phyloP scores from a whole-genome alignment of 2,888 invertebrate species.

The Polydrusus tereticollis region DNA sequence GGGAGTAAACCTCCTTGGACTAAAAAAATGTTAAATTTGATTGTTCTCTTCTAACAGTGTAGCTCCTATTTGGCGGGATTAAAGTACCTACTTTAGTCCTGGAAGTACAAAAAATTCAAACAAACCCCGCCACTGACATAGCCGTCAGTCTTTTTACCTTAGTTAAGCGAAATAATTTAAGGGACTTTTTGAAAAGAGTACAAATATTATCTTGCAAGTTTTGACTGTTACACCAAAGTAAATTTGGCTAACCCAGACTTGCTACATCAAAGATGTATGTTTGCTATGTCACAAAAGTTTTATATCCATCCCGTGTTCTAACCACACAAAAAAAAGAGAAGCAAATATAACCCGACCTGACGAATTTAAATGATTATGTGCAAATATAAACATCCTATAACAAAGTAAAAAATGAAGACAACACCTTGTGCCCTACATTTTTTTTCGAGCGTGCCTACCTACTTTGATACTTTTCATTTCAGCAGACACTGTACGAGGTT shows the following conservation, averaged over 20 bases:
- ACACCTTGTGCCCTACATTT: constrained; percentile 9
- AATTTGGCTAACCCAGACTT: neutral
- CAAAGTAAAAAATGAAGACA: constrained; percentile 1
- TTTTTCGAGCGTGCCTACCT: constrained; percentile 8
- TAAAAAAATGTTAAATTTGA: no score
- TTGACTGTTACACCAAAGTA: neutral
- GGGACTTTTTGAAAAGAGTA: no score
- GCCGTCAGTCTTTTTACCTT: neutral
- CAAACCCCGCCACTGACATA: no score
- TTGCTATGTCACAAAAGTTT: neutral
- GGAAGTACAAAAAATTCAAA: no score
- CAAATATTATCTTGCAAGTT: neutral
- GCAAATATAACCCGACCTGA: neutral
- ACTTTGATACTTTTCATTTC: constrained; percentile 11
- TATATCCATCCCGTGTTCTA: neutral
- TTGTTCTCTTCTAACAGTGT: no score
- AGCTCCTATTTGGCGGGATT: no score
- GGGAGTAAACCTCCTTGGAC: no score
- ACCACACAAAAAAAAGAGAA: neutral
- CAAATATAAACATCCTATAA: constrained; percentile 5
- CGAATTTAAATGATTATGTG: neutral
- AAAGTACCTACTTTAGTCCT: no score
- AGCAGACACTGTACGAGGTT: neutral
- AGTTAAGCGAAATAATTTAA: no score
- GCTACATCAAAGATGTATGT: no score